Conservation (phyloP, 2,797 vertebrate genomes). For the Apogon hyalosoma region DNA sequence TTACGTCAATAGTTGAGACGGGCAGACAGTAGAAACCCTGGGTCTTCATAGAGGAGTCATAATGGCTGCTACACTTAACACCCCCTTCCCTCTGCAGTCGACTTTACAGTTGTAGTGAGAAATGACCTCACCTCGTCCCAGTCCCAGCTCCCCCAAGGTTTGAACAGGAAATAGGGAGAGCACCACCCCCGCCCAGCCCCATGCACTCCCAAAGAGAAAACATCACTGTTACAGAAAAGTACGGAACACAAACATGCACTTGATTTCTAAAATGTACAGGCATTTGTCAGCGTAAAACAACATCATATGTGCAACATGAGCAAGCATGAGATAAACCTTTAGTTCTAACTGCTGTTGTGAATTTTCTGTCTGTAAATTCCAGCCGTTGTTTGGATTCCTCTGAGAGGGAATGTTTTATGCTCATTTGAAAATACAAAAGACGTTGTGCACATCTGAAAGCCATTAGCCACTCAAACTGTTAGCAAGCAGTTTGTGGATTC, state of each 20-base stretch:
- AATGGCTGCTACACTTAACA: constrained; percentile 5
- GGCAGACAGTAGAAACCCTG: constrained; percentile 5
- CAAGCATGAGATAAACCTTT: constrained; percentile 49
- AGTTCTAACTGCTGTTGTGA: constrained; percentile 46
- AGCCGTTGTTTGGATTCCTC: constrained; percentile 82
- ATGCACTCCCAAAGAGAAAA: constrained; percentile 48
- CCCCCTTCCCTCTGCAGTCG: constrained; percentile 29
- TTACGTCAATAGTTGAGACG: not conserved
- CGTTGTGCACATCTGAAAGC: constrained; percentile 82
- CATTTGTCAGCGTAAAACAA: constrained; percentile 36
- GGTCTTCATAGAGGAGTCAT: constrained; percentile 12
- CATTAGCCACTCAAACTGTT: constrained; percentile 80
- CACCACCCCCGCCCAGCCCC: constrained; percentile 52
- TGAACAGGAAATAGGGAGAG: constrained; percentile 73
- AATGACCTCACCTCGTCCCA: constrained; percentile 77
- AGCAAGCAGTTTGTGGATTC: constrained; percentile 79
- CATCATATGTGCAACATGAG: constrained; percentile 33
- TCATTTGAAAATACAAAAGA: constrained; percentile 81
- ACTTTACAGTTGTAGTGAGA: constrained; percentile 73
- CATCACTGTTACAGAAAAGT: constrained; percentile 30
- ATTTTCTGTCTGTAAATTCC: constrained; percentile 76
- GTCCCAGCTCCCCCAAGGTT: constrained; percentile 71
- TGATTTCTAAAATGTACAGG: not conserved
- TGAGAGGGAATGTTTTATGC: constrained; percentile 83
- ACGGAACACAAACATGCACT: constrained; percentile 30